phyloP scores from a whole-genome alignment of 1,140 invertebrate species.

The Lutraria rhynchaena region DNA sequence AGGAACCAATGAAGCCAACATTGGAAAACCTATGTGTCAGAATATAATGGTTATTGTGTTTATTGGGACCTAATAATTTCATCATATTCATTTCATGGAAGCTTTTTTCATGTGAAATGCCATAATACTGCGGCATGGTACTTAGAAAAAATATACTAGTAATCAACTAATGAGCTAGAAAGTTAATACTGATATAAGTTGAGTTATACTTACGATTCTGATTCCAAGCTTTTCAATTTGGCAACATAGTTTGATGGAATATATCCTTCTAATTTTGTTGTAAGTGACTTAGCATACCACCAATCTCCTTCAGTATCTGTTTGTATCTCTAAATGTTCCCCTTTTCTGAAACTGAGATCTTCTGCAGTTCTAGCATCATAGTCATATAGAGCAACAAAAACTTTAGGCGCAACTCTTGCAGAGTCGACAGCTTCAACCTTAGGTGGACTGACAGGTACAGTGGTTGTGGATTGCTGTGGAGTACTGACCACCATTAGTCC shows the following conservation, averaged over 20 bases:
- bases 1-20: no score
- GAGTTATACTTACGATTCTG: conserved; percentile 99
- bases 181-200: no score
- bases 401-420: conserved; percentile 79
- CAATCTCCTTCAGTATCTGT: conserved; percentile 99
- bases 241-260: conserved; percentile 99
- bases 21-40: no score
- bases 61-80: no score
- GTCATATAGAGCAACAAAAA: conserved; percentile 99
- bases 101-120: no score
- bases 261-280: conserved; percentile 95
- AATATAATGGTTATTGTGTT: no score
- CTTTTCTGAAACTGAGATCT: conserved; percentile 98
- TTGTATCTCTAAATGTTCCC: conserved; percentile 98
- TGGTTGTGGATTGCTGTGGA: conserved; percentile 9
- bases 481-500: conserved; percentile 44
- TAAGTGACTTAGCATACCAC: conserved; percentile 98
- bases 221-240: conserved; percentile 99
- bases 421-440: conserved; percentile 29
- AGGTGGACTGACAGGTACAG: conserved; percentile 37
- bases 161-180: no score
- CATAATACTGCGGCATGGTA: no score
- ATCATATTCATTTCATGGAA: no score
- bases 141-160: no score
- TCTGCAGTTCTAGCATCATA: conserved; percentile 99